Percentiles rank a stretch among this genome's conserved stretches.
Evolutionary conservation across 2,113 vertebrate species (phyloP).

Genomic region (Pampusana beccarii): DNA sequence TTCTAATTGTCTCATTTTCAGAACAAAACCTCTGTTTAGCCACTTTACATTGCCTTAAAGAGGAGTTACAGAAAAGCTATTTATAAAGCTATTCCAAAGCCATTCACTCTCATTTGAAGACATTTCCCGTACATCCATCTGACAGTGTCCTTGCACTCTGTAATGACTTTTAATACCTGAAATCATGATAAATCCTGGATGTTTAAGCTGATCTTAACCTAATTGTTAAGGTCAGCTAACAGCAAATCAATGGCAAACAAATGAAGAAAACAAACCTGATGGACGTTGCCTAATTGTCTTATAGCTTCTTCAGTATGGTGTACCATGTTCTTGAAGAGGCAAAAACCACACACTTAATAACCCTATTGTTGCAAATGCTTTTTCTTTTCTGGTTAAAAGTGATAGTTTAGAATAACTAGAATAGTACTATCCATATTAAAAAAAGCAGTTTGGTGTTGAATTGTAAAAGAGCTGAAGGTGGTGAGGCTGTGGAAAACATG

Average conservation of each 20-base stretch:
- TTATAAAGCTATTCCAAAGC: neutral
- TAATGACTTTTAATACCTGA: neutral
- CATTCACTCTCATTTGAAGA: neutral
- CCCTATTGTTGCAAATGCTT: neutral
- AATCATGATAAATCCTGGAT: neutral
- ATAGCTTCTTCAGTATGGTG: neutral
- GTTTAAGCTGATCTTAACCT: neutral
- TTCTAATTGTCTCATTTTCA: neutral
- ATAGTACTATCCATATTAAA: neutral
- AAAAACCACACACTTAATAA: neutral
- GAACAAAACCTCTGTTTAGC: neutral
- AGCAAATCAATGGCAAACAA: neutral
- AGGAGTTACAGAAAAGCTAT: neutral
- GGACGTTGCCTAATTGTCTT: neutral
- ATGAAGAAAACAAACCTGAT: neutral
- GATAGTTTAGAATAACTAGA: neutral
- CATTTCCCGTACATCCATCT: fast-evolving
- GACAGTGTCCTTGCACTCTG: neutral
- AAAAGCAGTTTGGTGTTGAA: neutral
- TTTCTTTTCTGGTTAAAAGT: neutral
- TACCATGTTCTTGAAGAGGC: neutral
- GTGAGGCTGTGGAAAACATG: neutral
- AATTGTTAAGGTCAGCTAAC: neutral
- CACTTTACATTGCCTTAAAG: neutral
- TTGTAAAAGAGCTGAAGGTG: neutral